Evolutionary conservation across 2,113 vertebrate genomes (phyloP), one percentile per base, ranked within the genome.

Genomic region (Carollia perspicillata): DNA sequence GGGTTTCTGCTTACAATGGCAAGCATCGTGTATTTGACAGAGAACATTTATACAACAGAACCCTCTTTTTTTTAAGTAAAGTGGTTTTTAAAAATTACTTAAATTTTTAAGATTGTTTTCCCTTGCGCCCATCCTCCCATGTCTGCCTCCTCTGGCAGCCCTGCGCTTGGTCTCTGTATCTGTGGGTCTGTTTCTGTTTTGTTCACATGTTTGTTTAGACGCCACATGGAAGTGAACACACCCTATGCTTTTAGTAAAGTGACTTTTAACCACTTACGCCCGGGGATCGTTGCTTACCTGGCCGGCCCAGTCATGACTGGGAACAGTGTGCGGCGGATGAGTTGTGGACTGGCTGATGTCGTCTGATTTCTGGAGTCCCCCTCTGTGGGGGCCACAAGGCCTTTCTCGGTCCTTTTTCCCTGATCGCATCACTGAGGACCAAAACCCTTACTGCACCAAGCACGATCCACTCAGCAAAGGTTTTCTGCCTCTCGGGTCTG

Each of bases 1-100:
- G 79, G 79, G 83, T 93, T 87, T 75, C 20, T 94, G 94, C 87
- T 65, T 3, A 58, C 83, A 78, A 90, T 80, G 87, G 75, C 69
- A 72, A 94, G 53, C 35, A 53, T 37, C 65, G 22, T 90, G 63
- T 58, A 72, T 79, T 96, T 89, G 92, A 96, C 83, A 93, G 84
- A 89, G 72, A 92, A 81, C 53, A 71, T 84, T 93, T 89, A 93
- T 88, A 80, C 40, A 81, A 35, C 78, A 88, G 90, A 94, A 83
- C 53, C 51, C 7, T 90, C 22, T 80, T 90, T 74, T 89, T 89
- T 86, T 92, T 86, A 23, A 63, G 66, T 55, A 83, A 85, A 93
- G 79, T 75, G 75, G 35, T 79, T 93, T 91, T 65, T 65, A 83
- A 79, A 83, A 44, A 81, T 81, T 81, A 60, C 20, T 42, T 81